A percentile compares a stretch with the other conserved stretches of the same genome.
phyloP scores from a whole-genome alignment of 2,797 vertebrate genomes.

The Cirrhinus mrigala region DNA sequence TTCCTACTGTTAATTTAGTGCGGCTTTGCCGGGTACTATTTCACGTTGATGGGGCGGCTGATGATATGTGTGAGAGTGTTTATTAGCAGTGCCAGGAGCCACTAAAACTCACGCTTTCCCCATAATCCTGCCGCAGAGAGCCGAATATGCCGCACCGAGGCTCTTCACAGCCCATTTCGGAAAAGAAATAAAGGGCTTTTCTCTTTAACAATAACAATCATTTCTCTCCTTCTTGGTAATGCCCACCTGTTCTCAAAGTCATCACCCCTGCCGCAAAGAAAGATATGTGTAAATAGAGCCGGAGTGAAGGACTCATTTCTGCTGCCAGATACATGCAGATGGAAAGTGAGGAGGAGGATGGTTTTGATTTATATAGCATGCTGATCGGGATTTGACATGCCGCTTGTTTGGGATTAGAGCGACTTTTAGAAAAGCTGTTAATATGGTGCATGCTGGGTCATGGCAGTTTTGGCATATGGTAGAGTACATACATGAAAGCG shows the following conservation, averaged over 20 bases:
- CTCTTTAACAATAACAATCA: conserved; percentile 59
- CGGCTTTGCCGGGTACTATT: conserved; percentile 57
- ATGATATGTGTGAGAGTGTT: conserved; percentile 60
- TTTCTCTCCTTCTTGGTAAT: conserved; percentile 43
- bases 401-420: conserved; percentile 28
- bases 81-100: conserved; percentile 54
- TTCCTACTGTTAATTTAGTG: conserved; percentile 63
- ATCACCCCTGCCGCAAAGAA: conserved; percentile 30
- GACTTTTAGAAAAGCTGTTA: conserved; percentile 37
- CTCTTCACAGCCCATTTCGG: conserved; percentile 48
- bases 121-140: conserved; percentile 44
- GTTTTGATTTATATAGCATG: conserved; percentile 33
- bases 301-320: conserved; percentile 11
- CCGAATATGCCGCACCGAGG: not conserved
- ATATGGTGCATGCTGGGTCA: conserved; percentile 25
- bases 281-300: conserved; percentile 22
- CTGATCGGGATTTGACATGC: conserved; percentile 33
- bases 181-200: conserved; percentile 51
- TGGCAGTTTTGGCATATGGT: not conserved
- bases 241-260: conserved; percentile 61
- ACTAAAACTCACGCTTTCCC: conserved; percentile 53
- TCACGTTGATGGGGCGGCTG: conserved; percentile 60
- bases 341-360: conserved; percentile 15
- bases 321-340: conserved; percentile 36
- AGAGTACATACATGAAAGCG: not conserved